phyloP scores from a whole-genome alignment of 2,888 invertebrate species.

The Pelosia muscerda region DNA sequence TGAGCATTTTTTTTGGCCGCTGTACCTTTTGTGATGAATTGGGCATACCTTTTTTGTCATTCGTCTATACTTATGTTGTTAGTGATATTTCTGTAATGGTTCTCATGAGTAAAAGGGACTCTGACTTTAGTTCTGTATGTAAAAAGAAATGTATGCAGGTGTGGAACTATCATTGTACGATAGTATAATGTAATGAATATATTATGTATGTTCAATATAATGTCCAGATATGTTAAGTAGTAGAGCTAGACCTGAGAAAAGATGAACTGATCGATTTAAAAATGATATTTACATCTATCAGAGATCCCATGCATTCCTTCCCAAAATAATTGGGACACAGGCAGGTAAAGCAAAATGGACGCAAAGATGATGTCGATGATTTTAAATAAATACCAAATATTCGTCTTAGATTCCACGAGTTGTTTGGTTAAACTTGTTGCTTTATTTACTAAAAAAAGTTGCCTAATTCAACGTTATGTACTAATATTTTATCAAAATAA shows the following conservation, averaged over 20 bases:
- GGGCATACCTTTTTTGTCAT: slow-evolving; percentile 10
- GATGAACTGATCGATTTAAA: background rate
- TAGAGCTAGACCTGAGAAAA: too few relatives aligned
- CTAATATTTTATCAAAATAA: slow-evolving; percentile 13
- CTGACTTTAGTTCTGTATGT: background rate
- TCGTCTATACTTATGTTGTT: slow-evolving; percentile 5
- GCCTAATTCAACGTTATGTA: slow-evolving; percentile 2
- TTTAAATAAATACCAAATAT: background rate
- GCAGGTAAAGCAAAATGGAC: too few relatives aligned
- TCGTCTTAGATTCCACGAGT: background rate
- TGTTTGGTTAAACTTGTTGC: slow-evolving; percentile 5
- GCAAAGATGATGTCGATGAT: too few relatives aligned
- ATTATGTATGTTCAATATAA: too few relatives aligned
- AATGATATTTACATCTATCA: background rate
- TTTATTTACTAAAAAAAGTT: background rate
- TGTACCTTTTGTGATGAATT: slow-evolving; percentile 14
- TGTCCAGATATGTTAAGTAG: too few relatives aligned
- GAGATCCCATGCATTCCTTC: background rate
- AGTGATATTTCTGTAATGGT: background rate
- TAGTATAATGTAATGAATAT: too few relatives aligned
- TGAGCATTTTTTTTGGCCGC: slow-evolving; percentile 21
- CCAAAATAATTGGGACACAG: background rate
- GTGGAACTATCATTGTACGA: too few relatives aligned
- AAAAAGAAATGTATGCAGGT: background rate
- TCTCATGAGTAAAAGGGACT: slow-evolving; percentile 11